A percentile compares a stretch with the other conserved stretches of the same genome.
These are phyloP conservation scores for Myiotriccus ornatus DNA, from an alignment of 2,797 vertebrate genomes.

Conservation along the genomic window DNA sequence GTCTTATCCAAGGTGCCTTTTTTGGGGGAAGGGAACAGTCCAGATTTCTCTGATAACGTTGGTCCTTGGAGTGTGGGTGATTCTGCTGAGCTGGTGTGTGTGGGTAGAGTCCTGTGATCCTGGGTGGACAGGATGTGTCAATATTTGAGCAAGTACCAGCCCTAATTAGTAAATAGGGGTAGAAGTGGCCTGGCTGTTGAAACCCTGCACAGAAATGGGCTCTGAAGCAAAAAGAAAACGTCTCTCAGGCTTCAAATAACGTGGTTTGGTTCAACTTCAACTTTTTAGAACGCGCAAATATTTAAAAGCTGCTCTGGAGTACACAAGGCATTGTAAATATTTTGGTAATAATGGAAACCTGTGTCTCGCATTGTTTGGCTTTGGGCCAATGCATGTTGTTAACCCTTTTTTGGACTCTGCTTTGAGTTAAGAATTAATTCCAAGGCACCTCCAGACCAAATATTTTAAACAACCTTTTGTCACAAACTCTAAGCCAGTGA, in stretches of 20 bases:
- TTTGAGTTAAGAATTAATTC: neutral
- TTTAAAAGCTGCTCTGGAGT: neutral
- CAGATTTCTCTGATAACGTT: neutral
- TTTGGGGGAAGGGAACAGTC: neutral
- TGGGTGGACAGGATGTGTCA: constrained; percentile 51
- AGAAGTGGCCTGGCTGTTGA: neutral
- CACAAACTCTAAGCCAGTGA: neutral
- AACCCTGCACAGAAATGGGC: neutral
- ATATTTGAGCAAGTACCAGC: constrained; percentile 55
- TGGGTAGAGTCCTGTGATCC: neutral
- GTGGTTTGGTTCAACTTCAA: neutral
- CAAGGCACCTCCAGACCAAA: neutral
- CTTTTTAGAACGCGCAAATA: neutral
- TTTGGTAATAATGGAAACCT: neutral
- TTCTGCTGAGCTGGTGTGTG: neutral
- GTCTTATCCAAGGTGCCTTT: neutral
- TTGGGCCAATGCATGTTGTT: neutral
- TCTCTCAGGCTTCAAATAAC: neutral
- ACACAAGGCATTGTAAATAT: neutral
- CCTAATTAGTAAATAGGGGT: constrained; percentile 23
- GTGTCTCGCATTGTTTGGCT: neutral
- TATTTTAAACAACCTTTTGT: neutral
- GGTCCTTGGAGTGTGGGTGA: neutral
- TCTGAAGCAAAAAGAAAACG: neutral
- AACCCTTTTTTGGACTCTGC: neutral